Evolutionary conservation across 2,113 vertebrate species (phyloP).

Genomic region (Siniperca knerii): DNA sequence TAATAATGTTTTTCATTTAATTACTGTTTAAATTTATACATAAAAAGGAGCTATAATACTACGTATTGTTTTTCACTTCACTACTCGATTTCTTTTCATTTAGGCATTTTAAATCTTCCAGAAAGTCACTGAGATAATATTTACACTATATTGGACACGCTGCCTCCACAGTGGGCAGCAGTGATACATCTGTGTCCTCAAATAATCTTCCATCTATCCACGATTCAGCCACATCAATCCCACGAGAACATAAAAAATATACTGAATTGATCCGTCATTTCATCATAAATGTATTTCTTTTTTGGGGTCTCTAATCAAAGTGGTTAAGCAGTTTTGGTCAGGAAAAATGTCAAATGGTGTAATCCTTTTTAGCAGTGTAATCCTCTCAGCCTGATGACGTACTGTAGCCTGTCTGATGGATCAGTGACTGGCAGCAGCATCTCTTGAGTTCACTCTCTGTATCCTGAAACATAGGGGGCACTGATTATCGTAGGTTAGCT

Average conservation of each 20-base stretch:
- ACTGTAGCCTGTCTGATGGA: constrained; percentile 61
- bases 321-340: constrained; percentile 75
- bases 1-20: not conserved
- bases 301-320: constrained; percentile 61
- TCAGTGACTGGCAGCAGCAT: constrained; percentile 49
- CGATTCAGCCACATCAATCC: constrained; percentile 39
- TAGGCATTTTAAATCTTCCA: not conserved
- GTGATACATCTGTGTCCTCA: not conserved
- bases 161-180: not conserved
- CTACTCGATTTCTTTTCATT: not conserved
- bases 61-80: not conserved
- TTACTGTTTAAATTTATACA: not conserved
- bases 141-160: not conserved
- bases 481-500: not conserved
- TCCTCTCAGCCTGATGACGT: constrained; percentile 80
- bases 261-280: constrained; percentile 43
- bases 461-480: constrained; percentile 14
- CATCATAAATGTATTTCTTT: constrained; percentile 24
- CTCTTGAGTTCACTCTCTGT: constrained; percentile 47
- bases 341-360: constrained; percentile 75
- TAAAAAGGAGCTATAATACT: not conserved
- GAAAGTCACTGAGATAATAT: not conserved
- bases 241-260: constrained; percentile 49
- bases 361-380: constrained; percentile 77
- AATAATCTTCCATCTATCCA: constrained; percentile 19